Evolutionary conservation across 1,140 invertebrate genomes (phyloP), one percentile per base, ranked within the genome.

Genomic region (Acyrthosiphon pisum): DNA sequence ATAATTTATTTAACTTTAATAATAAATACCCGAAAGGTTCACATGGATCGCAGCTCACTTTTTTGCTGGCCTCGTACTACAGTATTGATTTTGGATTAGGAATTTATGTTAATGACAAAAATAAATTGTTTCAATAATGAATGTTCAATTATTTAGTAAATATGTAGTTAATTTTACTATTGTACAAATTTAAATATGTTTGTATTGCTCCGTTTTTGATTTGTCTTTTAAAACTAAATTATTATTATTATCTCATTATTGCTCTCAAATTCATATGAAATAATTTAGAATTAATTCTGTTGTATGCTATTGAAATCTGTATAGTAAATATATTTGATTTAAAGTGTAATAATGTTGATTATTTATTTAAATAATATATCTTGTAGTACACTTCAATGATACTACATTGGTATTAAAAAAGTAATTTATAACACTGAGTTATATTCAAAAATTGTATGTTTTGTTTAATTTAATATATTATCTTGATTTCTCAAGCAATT

Each of bases 151-250:
- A 53, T 53, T 53, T 23, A 53, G 50, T 53, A 53, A 53, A 53
- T 76, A 18, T 76, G 30, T 76, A 88, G 41, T 46, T 46, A 30
- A 18, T 86, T 86, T 86, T 46, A 86, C 26, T 46, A 46, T 30
- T n/a, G 44, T 86, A 86, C 8, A 84, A 84, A 84, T 84, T 44
- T 44, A 84, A 84, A 46, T 86, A 44, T 41, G 46, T 86, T 86
- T 46, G 26, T 30, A 30, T 41, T 41, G 8, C 44, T 41, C 26
- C 11, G 11, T 37, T 41, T 8, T 44, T 18, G 23, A n/a, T 60
- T 44, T 20, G 26, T 90, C 30, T 60, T 68, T 46, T 30, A 90
- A 90, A 2, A 37, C 9, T 53, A 88, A 88, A 30, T 46, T 48
- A 87, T 46, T 87, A 44, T 44, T 22, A 86, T 87, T 68, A 68